Conservation (phyloP, 2,113 vertebrate genomes). For the Bufo bufo region DNA sequence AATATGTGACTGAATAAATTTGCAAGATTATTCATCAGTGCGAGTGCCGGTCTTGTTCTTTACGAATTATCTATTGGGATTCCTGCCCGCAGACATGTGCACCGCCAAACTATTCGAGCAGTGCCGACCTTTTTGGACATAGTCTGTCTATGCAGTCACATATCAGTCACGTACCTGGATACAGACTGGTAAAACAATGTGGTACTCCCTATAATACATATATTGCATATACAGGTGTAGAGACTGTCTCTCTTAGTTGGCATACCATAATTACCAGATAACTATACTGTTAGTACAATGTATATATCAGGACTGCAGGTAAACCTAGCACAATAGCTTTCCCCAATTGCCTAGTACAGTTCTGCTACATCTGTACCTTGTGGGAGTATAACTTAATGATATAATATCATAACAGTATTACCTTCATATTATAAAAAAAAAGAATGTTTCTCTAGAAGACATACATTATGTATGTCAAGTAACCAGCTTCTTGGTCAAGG, state of each 20-base stretch:
- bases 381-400: not conserved
- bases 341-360: not conserved
- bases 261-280: not conserved
- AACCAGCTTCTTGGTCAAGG: not conserved
- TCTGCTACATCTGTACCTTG: not conserved
- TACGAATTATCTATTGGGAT: no score
- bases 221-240: not conserved
- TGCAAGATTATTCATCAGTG: no score
- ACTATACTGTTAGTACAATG: not conserved
- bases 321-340: not conserved
- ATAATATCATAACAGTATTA: not conserved
- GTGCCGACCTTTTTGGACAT: no score
- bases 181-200: not conserved
- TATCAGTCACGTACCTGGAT: not conserved
- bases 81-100: no score
- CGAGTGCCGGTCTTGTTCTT: no score
- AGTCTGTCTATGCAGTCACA: constrained; percentile 30
- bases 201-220: not conserved
- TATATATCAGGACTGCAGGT: not conserved
- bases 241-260: not conserved
- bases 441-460: not conserved
- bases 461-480: constrained; percentile 13
- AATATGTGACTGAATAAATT: no score
- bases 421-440: constrained; percentile 27
- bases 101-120: no score